Conservation (phyloP, 2,888 invertebrate genomes). For the Cosmia pyralina region DNA sequence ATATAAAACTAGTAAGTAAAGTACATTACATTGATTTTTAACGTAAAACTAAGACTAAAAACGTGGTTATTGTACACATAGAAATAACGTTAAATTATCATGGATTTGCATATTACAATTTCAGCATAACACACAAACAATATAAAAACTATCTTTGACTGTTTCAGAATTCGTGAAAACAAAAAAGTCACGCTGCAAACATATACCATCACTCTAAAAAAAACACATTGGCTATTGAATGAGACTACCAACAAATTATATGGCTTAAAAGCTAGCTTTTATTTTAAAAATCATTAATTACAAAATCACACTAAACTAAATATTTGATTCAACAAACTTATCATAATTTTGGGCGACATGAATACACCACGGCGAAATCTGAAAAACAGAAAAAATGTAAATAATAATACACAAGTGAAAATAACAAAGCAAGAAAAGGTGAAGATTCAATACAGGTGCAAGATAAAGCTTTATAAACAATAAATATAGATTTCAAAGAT, state of each 20-base stretch:
- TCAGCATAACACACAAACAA: no score
- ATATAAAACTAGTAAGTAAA: slow-evolving; percentile 77
- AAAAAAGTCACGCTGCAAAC: slow-evolving; percentile 68
- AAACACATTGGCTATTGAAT: background rate
- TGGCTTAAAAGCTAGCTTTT: slow-evolving; percentile 4
- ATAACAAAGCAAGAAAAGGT: background rate
- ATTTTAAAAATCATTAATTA: slow-evolving; percentile 18
- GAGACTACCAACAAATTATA: background rate
- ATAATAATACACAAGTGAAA: background rate
- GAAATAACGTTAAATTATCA: no score
- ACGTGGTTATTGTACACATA: background rate
- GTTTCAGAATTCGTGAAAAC: slow-evolving; percentile 75
- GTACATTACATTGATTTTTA: no score
- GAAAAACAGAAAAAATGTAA: slow-evolving; percentile 63
- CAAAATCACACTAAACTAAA: slow-evolving; percentile 10
- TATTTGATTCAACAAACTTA: background rate
- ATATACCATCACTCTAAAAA: slow-evolving; percentile 72
- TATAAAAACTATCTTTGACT: background rate
- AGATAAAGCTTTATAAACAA: background rate
- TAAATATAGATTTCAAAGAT: background rate
- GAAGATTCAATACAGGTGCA: background rate
- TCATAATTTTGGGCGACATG: slow-evolving; percentile 68
- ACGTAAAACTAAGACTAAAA: background rate
- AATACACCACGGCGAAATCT: slow-evolving; percentile 78
- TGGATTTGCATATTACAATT: background rate